Percentiles rank a stretch among this genome's conserved stretches.
Evolutionary conservation across 2,888 invertebrate genomes (phyloP).

Genomic region (Brenthis ino): DNA sequence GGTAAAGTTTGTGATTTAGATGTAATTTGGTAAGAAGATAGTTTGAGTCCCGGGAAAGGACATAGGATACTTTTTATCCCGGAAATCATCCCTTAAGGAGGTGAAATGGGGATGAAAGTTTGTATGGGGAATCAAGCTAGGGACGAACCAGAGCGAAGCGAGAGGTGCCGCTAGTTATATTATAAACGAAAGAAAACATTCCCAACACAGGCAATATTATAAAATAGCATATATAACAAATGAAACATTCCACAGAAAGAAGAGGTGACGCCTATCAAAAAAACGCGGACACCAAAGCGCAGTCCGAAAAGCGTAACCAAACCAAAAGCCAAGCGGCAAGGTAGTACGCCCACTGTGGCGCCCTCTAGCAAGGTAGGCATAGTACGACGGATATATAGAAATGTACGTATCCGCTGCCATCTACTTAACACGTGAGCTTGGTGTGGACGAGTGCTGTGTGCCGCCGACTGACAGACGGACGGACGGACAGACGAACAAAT

Average conservation of each 20-base stretch:
- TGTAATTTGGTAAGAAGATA: too few relatives aligned
- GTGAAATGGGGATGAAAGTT: too few relatives aligned
- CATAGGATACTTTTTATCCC: too few relatives aligned
- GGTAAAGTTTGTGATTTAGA: too few relatives aligned
- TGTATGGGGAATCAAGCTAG: too few relatives aligned
- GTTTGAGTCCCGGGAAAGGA: too few relatives aligned
- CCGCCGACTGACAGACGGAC: neutral
- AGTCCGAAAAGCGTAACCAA: slow-evolving; percentile 66
- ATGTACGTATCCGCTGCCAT: slow-evolving; percentile 81
- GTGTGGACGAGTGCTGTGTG: slow-evolving; percentile 11
- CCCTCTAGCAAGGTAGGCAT: slow-evolving; percentile 81
- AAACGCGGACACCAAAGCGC: slow-evolving; percentile 67
- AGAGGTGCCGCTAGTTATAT: too few relatives aligned
- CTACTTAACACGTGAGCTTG: slow-evolving; percentile 58
- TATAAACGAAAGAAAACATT: too few relatives aligned
- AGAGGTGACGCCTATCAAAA: slow-evolving; percentile 64
- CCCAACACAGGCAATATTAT: neutral
- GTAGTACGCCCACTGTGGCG: slow-evolving; percentile 74
- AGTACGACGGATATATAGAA: slow-evolving; percentile 83
- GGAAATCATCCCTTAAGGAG: too few relatives aligned
- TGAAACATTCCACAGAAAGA: slow-evolving; percentile 54
- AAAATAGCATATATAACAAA: slow-evolving; percentile 17
- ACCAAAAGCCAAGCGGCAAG: slow-evolving; percentile 58
- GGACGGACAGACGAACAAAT: neutral
- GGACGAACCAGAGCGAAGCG: too few relatives aligned